A percentile compares a stretch with the other conserved stretches of the same genome.
Evolutionary conservation across 2,113 vertebrate species (phyloP).

Genomic region (Cavia porcellus): DNA sequence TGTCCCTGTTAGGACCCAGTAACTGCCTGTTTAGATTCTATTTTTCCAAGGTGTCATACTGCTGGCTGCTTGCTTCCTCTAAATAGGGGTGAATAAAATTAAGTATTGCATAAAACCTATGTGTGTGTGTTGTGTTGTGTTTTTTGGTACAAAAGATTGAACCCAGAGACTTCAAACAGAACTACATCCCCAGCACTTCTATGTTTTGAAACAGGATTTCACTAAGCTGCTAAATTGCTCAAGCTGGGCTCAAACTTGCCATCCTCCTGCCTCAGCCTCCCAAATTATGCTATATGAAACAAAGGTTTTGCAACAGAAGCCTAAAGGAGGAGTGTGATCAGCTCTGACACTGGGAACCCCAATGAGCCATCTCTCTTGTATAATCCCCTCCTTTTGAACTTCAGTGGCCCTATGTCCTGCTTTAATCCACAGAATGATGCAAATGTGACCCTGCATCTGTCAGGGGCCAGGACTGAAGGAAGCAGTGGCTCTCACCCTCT

Average conservation of each 20-base stretch:
- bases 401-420: neutral
- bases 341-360: rapidly evolving
- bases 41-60: neutral
- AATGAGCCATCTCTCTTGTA: neutral
- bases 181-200: neutral
- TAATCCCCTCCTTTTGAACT: neutral
- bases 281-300: neutral
- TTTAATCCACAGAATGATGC: neutral
- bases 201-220: neutral
- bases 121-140: neutral
- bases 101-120: neutral
- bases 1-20: constrained; percentile 23
- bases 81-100: neutral
- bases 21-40: constrained; percentile 47
- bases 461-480: neutral
- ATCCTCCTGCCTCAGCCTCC: neutral
- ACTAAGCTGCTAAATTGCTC: neutral
- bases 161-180: neutral
- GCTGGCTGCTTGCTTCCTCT: constrained; percentile 21
- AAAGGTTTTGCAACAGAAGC: neutral
- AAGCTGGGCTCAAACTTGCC: neutral
- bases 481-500: neutral
- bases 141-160: neutral
- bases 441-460: neutral
- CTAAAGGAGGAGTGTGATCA: neutral